Base-by-base conservation (phyloP, 2,888 invertebrate genomes). In the Eretmocerus hayati region DNA sequence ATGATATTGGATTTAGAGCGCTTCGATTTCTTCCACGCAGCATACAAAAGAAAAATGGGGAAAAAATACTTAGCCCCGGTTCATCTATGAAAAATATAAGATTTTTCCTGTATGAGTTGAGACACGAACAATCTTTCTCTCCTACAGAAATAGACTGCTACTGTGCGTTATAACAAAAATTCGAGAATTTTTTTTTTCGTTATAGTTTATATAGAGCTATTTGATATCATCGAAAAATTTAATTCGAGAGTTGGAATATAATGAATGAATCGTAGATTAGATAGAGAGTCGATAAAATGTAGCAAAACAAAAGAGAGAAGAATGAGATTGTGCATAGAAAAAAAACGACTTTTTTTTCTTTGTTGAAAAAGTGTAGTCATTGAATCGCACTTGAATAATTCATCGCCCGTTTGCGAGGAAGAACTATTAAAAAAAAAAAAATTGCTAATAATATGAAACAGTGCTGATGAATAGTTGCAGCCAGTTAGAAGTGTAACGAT, bases 401-500 rank as follows among this genome's bases (percentile, higher is more conserved):
- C 36, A 46, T 43, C n/a, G n/a, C 46, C 42, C 42, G 30, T 42
- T 46, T 38, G 35, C 16, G 30, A n/a, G 15, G 15, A 19, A 52
- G 32, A 21, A 31, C 42, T 33, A 48, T 26, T 26, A 26, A 26
- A 26, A 26, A 11, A 26, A 26, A 11, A n/a, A n/a, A n/a, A n/a
- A n/a, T n/a, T n/a, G n/a, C n/a, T 26, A 26, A 26, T 46, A 46
- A 54, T 40, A 52, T 54, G 42, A 37, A 57, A 53, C 53, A n/a
- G n/a, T n/a, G n/a, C n/a, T n/a, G n/a, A n/a, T n/a, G n/a, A n/a
- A 54, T 53, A 50, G 49, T 50, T 55, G 55, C 53, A 57, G 57
- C 53, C 58, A 56, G 55, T 48, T 51, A 54, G 48, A 51, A 44
- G 46, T 51, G 48, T 48, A 54, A 57, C 46, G 54, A 58, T 51